phyloP scores from a whole-genome alignment of 37 sponge, comb jelly and placozoan genomes.

The Theonella swinhoei region DNA sequence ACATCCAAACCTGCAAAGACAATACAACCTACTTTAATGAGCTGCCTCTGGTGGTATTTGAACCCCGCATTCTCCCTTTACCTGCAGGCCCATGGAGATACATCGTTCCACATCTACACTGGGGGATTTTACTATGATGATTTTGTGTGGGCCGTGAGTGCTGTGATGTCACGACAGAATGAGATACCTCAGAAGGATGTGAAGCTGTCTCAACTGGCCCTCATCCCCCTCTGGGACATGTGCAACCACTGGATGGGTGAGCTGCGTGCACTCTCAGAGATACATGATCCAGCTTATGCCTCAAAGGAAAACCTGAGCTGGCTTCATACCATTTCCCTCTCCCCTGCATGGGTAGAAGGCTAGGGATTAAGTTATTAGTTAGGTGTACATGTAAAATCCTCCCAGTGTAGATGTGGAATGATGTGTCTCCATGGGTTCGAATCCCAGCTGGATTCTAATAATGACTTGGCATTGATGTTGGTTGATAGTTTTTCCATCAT shows the following conservation, averaged over 20 bases:
- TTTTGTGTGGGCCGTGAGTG: slow-evolving; percentile 79
- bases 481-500: no score
- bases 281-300: not conserved
- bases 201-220: slow-evolving; percentile 27
- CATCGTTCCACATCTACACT: slow-evolving; percentile 24
- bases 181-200: slow-evolving; percentile 42
- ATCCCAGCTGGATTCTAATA: no score
- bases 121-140: slow-evolving; percentile 67
- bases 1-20: no score
- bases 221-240: slow-evolving; percentile 87
- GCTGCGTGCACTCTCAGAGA: not conserved
- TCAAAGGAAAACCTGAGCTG: no score
- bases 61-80: not conserved
- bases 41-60: not conserved
- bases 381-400: slow-evolving; percentile 62
- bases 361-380: no score
- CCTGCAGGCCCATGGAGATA: slow-evolving; percentile 21
- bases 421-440: slow-evolving; percentile 13
- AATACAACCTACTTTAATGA: no score
- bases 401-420: slow-evolving; percentile 23
- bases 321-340: no score
- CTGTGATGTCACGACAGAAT: slow-evolving; percentile 83
- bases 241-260: slow-evolving; percentile 55
- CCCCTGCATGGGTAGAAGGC: no score
- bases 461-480: no score